Evolutionary conservation across 2,888 invertebrate genomes (phyloP).

Genomic region (Phengaris alcon): DNA sequence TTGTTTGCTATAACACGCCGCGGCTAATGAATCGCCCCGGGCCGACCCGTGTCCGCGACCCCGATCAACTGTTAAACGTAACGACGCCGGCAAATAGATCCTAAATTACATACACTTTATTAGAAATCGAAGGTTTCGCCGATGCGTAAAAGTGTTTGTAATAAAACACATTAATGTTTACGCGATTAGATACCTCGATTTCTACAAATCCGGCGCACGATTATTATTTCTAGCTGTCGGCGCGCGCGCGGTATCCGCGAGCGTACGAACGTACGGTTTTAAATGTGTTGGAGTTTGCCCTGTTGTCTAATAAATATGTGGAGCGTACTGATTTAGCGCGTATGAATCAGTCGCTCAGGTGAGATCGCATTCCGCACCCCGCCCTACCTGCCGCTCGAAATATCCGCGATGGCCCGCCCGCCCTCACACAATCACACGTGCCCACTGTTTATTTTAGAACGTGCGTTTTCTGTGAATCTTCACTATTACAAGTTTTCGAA

Average conservation of each 20-base stretch:
- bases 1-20: conserved; percentile 76
- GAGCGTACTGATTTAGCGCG: conserved; percentile 70
- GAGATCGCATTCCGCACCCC: conserved; percentile 74
- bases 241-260: too few relatives aligned
- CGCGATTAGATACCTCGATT: conserved; percentile 22
- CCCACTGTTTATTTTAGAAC: conserved; percentile 55
- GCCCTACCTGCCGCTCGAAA: conserved; percentile 75
- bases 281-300: neutral
- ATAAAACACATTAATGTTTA: conserved; percentile 18
- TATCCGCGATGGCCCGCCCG: conserved; percentile 55
- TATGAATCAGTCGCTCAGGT: conserved; percentile 75
- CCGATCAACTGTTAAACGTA: conserved; percentile 64
- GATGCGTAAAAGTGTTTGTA: conserved; percentile 20
- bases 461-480: conserved; percentile 39
- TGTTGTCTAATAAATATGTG: conserved; percentile 58
- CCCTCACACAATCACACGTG: conserved; percentile 46
- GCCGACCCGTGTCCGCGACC: conserved; percentile 69
- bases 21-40: conserved; percentile 75
- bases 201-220: conserved; percentile 15
- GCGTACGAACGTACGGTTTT: neutral
- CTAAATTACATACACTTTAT: conserved; percentile 56
- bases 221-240: conserved; percentile 13
- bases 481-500: neutral
- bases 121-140: conserved; percentile 20
- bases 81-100: conserved; percentile 70